Evolutionary conservation across 2,888 invertebrate species (phyloP), one percentile per base, ranked within the genome.

Genomic region (Baronia brevicornis): DNA sequence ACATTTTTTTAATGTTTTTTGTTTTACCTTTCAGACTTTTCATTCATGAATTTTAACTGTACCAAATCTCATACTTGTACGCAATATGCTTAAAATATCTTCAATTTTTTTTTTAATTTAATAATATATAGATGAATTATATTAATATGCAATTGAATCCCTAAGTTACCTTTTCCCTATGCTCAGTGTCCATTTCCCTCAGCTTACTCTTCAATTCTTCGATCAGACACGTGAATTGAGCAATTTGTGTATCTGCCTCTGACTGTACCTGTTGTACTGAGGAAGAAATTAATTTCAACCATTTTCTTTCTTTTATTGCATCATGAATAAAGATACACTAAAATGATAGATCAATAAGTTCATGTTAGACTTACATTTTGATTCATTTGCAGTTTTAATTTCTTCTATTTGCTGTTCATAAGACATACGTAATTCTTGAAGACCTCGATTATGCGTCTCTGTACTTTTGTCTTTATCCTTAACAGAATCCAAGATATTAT

Each of bases 221-320:
- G 4, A 74, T 62, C 11, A 60, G 58, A 37, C 77, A 82, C 1
- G 65, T 62, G 38, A 68, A 67, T 33, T 79, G 77, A 0, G 79
- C 82, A 35, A 74, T 54, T 46, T 77, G 67, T 0, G 77, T 78
- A 17, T 82, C 82, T 2, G 65, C 65, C 18, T 77, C 75, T 20
- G 68, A 59, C 35, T 70, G 72, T 9, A 68, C 52, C 58, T 78
- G 73, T 53, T 72, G 69, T 36, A 73, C 77, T 77, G 18, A 15
- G 20, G 20, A 24, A 31, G 7, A 25, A 17, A 17, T 21, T 17
- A 23, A 17, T 12, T 22, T 7, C 14, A 17, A n/a, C 3, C 12
- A 25, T 13, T 31, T 12, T 17, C 21, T 23, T 37, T 14, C n/a
- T 28, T 8, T 40, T 43, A n/a, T n/a, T n/a, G n/a, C n/a, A n/a